These are phyloP conservation scores for Centropus bengalensis DNA, from an alignment of 2,113 vertebrate species.

Conservation along the genomic window DNA sequence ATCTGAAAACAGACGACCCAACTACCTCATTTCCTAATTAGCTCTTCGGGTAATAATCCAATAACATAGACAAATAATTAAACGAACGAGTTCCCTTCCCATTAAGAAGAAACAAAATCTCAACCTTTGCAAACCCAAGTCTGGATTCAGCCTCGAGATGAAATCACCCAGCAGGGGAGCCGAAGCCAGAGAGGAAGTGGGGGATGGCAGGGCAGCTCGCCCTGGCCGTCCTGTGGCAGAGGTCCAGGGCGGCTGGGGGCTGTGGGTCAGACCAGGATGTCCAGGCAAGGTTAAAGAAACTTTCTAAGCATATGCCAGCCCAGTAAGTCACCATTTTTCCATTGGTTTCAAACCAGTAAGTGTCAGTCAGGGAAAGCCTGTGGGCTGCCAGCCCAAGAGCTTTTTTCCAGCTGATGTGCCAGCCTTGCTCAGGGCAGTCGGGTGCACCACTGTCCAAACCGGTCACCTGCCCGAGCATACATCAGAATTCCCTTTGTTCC, in stretches of 20 bases:
- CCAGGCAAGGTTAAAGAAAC: neutral
- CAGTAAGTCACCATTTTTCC: neutral
- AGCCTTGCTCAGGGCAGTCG: neutral
- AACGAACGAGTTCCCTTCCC: neutral
- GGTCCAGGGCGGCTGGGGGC: neutral
- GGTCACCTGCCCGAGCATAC: neutral
- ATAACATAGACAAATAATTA: neutral
- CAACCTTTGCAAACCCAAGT: neutral
- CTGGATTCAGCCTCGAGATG: neutral
- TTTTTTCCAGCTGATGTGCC: neutral
- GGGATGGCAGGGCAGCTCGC: neutral
- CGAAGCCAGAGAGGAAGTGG: accelerated
- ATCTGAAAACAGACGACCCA: neutral
- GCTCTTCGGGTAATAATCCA: neutral
- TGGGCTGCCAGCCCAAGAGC: neutral
- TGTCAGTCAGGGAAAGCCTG: neutral
- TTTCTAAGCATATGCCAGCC: neutral
- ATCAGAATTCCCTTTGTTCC: neutral
- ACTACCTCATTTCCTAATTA: neutral
- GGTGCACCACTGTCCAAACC: neutral
- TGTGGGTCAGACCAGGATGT: accelerated
- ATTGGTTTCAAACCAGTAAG: neutral
- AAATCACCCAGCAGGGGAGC: accelerated
- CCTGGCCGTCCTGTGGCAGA: neutral
- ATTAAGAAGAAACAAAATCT: neutral